These are phyloP conservation scores for Eupithecia inturbata DNA, from an alignment of 2,888 invertebrate genomes.

Conservation along the genomic window DNA sequence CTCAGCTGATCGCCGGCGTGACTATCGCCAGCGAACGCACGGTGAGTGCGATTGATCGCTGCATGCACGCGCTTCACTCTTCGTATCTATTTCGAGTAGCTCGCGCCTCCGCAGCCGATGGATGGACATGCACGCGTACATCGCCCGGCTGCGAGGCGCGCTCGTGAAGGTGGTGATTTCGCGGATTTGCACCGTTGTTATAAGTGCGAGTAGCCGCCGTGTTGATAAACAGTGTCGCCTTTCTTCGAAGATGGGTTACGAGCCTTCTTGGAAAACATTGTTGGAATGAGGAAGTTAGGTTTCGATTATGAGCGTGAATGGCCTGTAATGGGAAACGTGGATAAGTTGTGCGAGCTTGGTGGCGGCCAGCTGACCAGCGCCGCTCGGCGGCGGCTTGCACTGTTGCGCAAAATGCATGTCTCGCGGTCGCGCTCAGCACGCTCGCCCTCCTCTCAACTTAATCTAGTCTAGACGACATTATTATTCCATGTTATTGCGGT, in stretches of 20 bases:
- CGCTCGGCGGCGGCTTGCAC: conserved; percentile 57
- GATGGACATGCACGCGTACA: conserved; percentile 62
- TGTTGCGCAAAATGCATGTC: conserved; percentile 63
- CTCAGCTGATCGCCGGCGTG: conserved; percentile 76
- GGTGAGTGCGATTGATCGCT: conserved; percentile 81
- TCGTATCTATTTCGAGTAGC: conserved; percentile 79
- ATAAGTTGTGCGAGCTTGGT: conserved; percentile 35
- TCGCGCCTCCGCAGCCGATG: conserved; percentile 67
- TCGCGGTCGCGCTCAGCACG: conserved; percentile 42
- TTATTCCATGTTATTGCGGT: conserved; percentile 35
- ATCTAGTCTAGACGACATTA: conserved; percentile 45
- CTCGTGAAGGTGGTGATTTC: conserved; percentile 64
- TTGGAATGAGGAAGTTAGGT: conserved; percentile 65
- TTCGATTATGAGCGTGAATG: conserved; percentile 59
- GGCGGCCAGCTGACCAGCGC: conserved; percentile 47
- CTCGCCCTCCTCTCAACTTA: conserved; percentile 18
- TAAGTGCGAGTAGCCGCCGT: conserved; percentile 61
- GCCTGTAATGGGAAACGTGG: conserved; percentile 57
- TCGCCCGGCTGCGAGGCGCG: conserved; percentile 57
- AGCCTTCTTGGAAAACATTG: conserved; percentile 59
- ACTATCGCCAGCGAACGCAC: conserved; percentile 74
- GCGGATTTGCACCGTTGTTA: conserved; percentile 58
- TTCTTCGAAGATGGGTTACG: conserved; percentile 63
- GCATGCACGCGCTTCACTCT: conserved; percentile 74
- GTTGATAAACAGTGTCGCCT: conserved; percentile 81